A percentile compares a stretch with the other conserved stretches of the same genome.
phyloP scores from a whole-genome alignment of 2,113 vertebrate genomes.

The Dicaeum eximium region DNA sequence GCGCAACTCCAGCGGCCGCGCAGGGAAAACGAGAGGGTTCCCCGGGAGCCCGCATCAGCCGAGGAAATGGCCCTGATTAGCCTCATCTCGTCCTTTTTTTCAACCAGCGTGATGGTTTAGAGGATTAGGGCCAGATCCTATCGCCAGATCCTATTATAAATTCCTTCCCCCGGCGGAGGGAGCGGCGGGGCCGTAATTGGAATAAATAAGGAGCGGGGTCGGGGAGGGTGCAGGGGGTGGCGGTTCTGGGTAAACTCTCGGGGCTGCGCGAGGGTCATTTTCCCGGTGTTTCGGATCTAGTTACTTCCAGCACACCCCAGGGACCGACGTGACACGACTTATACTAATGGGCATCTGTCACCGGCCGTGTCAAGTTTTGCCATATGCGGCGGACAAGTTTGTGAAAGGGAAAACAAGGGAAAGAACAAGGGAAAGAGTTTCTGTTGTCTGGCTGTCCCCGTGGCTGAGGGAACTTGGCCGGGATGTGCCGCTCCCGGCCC shows the following conservation, averaged over 20 bases:
- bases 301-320: constrained; percentile 49
- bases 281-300: constrained; percentile 12
- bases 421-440: background rate
- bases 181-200: background rate
- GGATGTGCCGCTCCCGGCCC: background rate
- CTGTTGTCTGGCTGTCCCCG: background rate
- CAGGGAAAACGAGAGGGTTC: background rate
- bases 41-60: background rate
- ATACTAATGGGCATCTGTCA: constrained; percentile 63
- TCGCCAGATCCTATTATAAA: background rate
- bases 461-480: background rate
- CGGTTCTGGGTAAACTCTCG: background rate
- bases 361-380: constrained; percentile 51
- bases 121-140: background rate
- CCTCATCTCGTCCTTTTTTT: background rate
- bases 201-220: background rate
- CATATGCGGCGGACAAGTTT: constrained; percentile 19
- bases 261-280: constrained; percentile 47
- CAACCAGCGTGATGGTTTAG: background rate
- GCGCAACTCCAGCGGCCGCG: background rate
- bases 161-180: background rate
- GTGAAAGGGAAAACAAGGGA: background rate
- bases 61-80: background rate
- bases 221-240: background rate
- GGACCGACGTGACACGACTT: constrained; percentile 29